Evolutionary conservation across 23 tunicate genomes (phyloP).

Genomic region (Botrylloides violaceus): DNA sequence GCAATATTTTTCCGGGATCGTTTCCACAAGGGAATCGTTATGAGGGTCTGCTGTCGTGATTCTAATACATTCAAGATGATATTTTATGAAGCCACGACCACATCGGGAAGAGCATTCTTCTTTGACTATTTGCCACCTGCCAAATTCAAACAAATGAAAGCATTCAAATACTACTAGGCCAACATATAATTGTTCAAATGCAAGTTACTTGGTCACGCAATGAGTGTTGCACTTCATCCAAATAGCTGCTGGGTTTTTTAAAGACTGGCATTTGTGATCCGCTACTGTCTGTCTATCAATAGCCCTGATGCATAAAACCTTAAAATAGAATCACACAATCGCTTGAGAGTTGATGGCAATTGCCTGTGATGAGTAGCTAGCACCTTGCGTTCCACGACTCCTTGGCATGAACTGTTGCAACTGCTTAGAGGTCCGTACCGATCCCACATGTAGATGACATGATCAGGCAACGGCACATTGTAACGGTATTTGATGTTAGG

Average conservation of each 20-base stretch:
- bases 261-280: constrained; percentile 33
- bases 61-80: constrained; percentile 38
- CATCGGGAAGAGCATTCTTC: constrained; percentile 61
- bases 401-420: constrained; percentile 57
- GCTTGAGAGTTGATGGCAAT: too few relatives aligned
- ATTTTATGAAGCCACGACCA: constrained; percentile 34
- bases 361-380: background rate
- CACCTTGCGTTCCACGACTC: constrained; percentile 50
- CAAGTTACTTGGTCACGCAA: constrained; percentile 48
- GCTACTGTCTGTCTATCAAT: constrained; percentile 43
- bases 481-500: constrained; percentile 68
- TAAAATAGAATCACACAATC: constrained; percentile 2
- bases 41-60: background rate
- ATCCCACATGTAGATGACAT: constrained; percentile 54
- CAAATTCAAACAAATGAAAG: background rate
- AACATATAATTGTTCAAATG: background rate
- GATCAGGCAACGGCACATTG: constrained; percentile 52
- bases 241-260: constrained; percentile 35
- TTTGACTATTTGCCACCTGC: constrained; percentile 60
- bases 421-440: constrained; percentile 59
- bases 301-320: constrained; percentile 58
- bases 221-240: constrained; percentile 43
- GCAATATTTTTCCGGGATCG: constrained; percentile 12
- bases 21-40: background rate
- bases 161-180: background rate